Percentiles rank a stretch among this genome's conserved stretches.
Conservation (phyloP, 1,140 invertebrate species). For the Brachionus asplanchnoidis region DNA sequence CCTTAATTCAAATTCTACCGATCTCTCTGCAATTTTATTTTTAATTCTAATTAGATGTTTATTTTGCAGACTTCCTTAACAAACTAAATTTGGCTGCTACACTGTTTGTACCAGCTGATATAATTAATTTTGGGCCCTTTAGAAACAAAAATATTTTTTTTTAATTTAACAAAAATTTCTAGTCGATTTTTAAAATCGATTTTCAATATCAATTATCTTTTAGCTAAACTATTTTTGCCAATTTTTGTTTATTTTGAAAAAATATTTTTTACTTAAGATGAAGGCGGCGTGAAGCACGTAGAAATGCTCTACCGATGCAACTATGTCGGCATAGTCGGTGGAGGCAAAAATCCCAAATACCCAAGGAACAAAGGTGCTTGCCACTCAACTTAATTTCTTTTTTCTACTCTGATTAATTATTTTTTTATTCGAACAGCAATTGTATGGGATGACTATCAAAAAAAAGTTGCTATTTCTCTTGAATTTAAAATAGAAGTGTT, state of each 20-base stretch:
- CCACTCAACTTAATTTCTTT: background rate
- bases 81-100: no score
- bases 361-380: constrained; percentile 76
- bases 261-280: constrained; percentile 44
- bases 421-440: constrained; percentile 65
- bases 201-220: background rate
- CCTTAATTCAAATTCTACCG: no score
- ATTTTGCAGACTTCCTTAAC: no score
- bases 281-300: constrained; percentile 82
- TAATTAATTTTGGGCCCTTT: no score
- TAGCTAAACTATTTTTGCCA: no score
- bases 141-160: no score
- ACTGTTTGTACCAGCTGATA: no score
- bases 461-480: constrained; percentile 81
- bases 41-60: no score
- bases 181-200: background rate
- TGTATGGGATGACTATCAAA: constrained; percentile 95
- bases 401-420: background rate
- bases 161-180: no score
- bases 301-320: constrained; percentile 98
- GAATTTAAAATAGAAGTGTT: constrained; percentile 86
- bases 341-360: constrained; percentile 81
- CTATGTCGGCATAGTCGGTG: constrained; percentile 90
- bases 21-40: no score
- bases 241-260: background rate